These are phyloP conservation scores for Cabera pusaria DNA, from an alignment of 2,888 invertebrate genomes.

Conservation along the genomic window DNA sequence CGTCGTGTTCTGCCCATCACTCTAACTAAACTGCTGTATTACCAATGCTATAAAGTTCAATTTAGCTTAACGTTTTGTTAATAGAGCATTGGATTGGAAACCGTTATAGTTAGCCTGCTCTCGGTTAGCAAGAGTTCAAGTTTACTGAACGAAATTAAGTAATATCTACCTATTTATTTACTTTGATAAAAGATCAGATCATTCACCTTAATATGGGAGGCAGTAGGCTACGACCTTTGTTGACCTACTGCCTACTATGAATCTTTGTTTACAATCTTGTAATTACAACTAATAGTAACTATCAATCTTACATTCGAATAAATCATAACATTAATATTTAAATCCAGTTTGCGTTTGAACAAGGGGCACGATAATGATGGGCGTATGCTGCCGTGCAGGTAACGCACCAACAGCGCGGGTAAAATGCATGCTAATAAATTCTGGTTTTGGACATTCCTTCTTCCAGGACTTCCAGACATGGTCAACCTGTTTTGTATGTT, in stretches of 20 bases:
- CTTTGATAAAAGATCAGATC: constrained; percentile 20
- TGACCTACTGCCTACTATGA: not conserved
- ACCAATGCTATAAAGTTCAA: constrained; percentile 15
- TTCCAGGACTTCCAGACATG: too few species aligned
- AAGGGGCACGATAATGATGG: too few species aligned
- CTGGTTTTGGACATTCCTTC: too few species aligned
- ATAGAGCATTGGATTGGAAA: constrained; percentile 5
- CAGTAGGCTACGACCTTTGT: constrained; percentile 18
- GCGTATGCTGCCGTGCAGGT: too few species aligned
- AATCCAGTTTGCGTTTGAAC: too few species aligned
- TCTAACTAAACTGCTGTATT: constrained; percentile 12
- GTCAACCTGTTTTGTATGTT: too few species aligned
- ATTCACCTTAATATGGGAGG: constrained; percentile 26
- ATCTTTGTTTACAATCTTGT: constrained; percentile 10
- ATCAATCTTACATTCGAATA: too few species aligned
- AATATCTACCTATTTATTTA: constrained; percentile 20
- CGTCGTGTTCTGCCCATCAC: constrained; percentile 26
- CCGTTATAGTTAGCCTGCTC: constrained; percentile 34
- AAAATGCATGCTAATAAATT: too few species aligned
- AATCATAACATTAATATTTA: too few species aligned
- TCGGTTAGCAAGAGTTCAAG: constrained; percentile 24
- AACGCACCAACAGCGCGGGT: too few species aligned
- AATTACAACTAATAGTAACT: too few species aligned
- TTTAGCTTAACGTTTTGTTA: constrained; percentile 10
- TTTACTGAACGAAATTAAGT: constrained; percentile 24